These are phyloP conservation scores for Phocoena sinus DNA, from an alignment of 2,113 vertebrate species.

Conservation along the genomic window DNA sequence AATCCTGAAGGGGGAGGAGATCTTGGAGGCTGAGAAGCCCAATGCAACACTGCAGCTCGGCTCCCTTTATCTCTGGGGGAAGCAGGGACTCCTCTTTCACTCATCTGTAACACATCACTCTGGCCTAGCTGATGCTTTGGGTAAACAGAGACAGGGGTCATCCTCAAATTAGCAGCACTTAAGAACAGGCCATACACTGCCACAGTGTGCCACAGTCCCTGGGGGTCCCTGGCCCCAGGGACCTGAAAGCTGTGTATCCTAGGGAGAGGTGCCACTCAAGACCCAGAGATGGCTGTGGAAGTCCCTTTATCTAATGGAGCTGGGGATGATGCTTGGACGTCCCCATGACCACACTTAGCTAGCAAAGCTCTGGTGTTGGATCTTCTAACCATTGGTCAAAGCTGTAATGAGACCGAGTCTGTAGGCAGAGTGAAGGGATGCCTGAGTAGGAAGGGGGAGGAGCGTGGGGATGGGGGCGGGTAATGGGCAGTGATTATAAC, in stretches of 20 bases:
- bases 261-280: not conserved
- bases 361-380: constrained; percentile 70
- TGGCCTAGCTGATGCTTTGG: constrained; percentile 54
- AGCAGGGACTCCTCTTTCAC: constrained; percentile 17
- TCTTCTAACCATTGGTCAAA: constrained; percentile 39
- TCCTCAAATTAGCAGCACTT: constrained; percentile 56
- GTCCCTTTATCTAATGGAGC: not conserved
- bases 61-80: constrained; percentile 9
- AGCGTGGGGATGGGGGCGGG: not conserved
- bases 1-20: not conserved
- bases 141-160: not conserved
- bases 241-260: not conserved
- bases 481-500: constrained; percentile 46
- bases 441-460: not conserved
- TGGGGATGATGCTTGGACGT: constrained; percentile 14
- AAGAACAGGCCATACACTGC: constrained; percentile 36
- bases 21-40: not conserved
- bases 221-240: not conserved
- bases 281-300: not conserved
- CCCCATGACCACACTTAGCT: not conserved
- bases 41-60: not conserved
- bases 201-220: not conserved
- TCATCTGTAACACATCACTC: constrained; percentile 43
- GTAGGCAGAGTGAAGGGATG: constrained; percentile 46
- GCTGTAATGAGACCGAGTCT: constrained; percentile 50